Evolutionary conservation across 2,797 vertebrate genomes (phyloP).

Genomic region (Poeciliopsis gracilis): DNA sequence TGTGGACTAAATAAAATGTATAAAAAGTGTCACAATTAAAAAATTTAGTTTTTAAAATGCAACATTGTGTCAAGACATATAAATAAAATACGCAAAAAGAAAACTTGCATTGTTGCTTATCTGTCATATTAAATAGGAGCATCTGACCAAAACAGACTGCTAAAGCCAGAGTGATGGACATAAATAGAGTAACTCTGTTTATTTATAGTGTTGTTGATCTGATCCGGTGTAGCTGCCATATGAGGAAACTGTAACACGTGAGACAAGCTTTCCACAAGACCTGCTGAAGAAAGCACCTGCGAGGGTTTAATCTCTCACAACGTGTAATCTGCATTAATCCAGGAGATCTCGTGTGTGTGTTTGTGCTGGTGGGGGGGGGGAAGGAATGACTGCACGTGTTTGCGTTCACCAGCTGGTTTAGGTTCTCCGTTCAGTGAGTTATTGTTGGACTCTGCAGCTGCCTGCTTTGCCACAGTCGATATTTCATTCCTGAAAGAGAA

Average conservation of each 20-base stretch:
- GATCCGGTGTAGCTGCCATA: constrained; percentile 19
- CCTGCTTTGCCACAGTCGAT: constrained; percentile 35
- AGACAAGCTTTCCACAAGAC: constrained; percentile 22
- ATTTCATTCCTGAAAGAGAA: constrained; percentile 54
- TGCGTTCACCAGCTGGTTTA: constrained; percentile 56
- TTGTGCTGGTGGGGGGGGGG: background rate
- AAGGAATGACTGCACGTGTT: constrained; percentile 39
- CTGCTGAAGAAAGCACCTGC: constrained; percentile 29
- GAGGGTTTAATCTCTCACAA: constrained; percentile 40
- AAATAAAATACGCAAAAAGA: background rate
- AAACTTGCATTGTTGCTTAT: background rate
- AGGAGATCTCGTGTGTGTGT: constrained; percentile 16
- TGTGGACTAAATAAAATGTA: background rate
- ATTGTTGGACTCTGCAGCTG: constrained; percentile 65
- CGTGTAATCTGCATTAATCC: constrained; percentile 51
- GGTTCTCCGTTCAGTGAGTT: constrained; percentile 51
- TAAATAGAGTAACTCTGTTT: background rate
- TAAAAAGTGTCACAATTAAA: background rate
- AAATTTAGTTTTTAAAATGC: background rate
- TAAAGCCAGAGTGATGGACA: background rate
- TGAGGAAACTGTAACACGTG: constrained; percentile 41
- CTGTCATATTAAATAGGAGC: background rate
- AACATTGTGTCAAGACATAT: background rate
- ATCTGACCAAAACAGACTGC: background rate
- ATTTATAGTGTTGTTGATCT: constrained; percentile 33